Evolutionary conservation across 2,797 vertebrate genomes (phyloP).

Genomic region (Eupleurogrammus muticus): DNA sequence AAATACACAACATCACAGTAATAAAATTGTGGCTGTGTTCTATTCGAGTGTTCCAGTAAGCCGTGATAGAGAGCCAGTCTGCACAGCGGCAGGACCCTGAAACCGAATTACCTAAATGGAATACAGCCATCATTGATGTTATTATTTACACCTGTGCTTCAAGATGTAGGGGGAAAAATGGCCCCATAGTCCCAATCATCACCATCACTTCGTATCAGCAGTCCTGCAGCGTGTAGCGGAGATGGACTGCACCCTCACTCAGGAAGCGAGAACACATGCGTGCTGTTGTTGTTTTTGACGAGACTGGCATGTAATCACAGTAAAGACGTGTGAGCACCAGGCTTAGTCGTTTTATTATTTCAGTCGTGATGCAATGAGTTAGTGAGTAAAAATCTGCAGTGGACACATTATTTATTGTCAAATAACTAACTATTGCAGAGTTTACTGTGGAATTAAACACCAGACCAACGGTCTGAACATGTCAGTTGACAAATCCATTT

Average conservation of each 20-base stretch:
- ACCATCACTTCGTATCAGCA: neutral
- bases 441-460: too few relatives aligned
- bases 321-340: neutral
- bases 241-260: neutral
- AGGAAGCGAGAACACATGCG: neutral
- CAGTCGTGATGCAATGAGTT: neutral
- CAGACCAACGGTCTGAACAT: too few relatives aligned
- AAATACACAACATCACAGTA: neutral
- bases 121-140: neutral
- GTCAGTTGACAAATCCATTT: neutral
- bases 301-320: neutral
- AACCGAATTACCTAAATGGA: neutral
- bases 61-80: neutral
- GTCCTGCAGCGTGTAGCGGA: neutral
- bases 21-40: neutral
- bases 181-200: neutral
- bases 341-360: too few relatives aligned
- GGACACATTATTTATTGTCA: too few relatives aligned
- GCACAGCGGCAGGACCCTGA: neutral
- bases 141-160: neutral
- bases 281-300: too few relatives aligned
- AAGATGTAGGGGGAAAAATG: neutral
- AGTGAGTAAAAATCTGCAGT: neutral
- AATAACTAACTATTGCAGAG: neutral
- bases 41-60: neutral